A percentile compares a stretch with the other conserved stretches of the same genome.
phyloP scores from a whole-genome alignment of 1,140 invertebrate species.

The Condylostylus longicornis region DNA sequence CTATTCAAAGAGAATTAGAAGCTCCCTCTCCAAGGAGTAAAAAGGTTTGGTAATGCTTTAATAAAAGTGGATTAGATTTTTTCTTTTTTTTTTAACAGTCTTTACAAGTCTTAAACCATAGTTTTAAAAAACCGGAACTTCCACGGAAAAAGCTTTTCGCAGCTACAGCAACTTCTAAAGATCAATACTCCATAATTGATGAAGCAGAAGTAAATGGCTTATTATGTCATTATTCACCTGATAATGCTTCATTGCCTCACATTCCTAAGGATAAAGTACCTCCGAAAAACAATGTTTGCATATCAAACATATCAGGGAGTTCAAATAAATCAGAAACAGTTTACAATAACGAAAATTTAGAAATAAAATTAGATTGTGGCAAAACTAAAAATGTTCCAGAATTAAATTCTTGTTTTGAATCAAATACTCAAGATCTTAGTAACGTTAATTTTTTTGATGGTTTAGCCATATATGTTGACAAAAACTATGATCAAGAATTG shows the following conservation, averaged over 20 bases:
- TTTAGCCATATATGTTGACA: constrained; percentile 32
- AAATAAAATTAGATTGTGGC: too few species aligned
- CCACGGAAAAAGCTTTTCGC: constrained; percentile 22
- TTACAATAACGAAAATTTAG: too few species aligned
- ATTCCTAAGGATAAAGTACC: constrained; percentile 1
- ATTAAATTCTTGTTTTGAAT: constrained; percentile 8
- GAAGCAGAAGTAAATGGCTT: constrained; percentile 10
- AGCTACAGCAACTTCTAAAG: neutral
- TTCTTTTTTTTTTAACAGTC: constrained; percentile 7
- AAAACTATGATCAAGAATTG: constrained; percentile 32
- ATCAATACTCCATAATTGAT: neutral
- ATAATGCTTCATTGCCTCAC: constrained; percentile 12
- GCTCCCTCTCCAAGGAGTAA: constrained; percentile 48
- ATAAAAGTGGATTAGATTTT: neutral
- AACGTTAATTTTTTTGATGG: constrained; percentile 31
- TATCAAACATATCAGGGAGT: neutral
- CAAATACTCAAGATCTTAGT: constrained; percentile 22
- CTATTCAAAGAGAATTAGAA: constrained; percentile 17
- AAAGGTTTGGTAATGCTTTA: constrained; percentile 7
- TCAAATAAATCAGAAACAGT: too few species aligned
- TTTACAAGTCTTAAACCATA: constrained; percentile 28
- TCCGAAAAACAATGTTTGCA: neutral
- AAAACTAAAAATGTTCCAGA: neutral
- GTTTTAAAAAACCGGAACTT: constrained; percentile 24
- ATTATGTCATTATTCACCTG: constrained; percentile 22